Conservation (phyloP, 2,888 invertebrate species). For the Pheosia gnoma region DNA sequence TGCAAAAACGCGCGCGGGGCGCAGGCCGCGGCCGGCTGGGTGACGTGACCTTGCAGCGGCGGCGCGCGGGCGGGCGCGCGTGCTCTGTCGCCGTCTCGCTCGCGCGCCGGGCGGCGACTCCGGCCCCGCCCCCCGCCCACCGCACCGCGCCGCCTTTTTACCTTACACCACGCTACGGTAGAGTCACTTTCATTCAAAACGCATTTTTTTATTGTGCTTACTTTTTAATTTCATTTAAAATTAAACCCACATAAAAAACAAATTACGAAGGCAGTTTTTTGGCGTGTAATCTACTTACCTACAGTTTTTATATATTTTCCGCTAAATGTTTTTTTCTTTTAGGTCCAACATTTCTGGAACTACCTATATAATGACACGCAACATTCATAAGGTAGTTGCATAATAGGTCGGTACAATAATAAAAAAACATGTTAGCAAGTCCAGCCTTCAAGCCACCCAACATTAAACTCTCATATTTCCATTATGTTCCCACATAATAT, state of each 20-base stretch:
- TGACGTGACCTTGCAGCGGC: constrained; percentile 69
- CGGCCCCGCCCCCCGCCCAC: constrained; percentile 77
- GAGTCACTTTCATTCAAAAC: constrained; percentile 58
- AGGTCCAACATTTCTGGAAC: no score
- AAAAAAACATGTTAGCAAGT: no score
- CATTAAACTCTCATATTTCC: constrained; percentile 37
- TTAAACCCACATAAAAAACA: no score
- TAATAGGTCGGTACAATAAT: no score
- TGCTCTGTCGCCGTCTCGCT: constrained; percentile 59
- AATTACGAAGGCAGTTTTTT: no score
- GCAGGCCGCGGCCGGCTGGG: constrained; percentile 22
- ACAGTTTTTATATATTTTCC: no score
- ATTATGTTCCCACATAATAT: constrained; percentile 29
- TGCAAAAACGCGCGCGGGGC: constrained; percentile 47
- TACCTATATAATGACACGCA: no score
- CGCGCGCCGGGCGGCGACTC: constrained; percentile 60
- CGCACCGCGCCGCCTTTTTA: constrained; percentile 67
- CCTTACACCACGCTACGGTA: constrained; percentile 63
- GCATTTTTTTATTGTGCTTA: constrained; percentile 33
- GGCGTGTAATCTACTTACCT: no score
- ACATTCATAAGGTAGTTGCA: no score
- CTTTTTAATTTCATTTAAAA: constrained; percentile 16
- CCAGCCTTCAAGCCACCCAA: neutral
- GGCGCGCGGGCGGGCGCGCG: constrained; percentile 40
- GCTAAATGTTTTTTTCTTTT: no score